A percentile compares a stretch with the other conserved stretches of the same genome.
Conservation (phyloP, 2,113 vertebrate species). For the Macquaria ambigua region DNA sequence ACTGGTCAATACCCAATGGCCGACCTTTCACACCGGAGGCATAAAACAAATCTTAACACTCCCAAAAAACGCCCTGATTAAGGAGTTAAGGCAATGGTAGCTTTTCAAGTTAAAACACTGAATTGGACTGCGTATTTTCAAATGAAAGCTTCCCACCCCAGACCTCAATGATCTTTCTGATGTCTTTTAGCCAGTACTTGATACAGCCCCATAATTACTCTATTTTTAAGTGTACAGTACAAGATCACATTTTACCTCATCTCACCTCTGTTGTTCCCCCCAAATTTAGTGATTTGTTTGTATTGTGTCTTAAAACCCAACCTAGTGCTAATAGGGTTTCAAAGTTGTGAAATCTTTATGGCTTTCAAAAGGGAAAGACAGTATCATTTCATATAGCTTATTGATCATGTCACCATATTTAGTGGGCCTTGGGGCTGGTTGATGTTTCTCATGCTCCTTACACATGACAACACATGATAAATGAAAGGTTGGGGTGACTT, state of each 20-base stretch:
- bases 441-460: conserved; percentile 65
- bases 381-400: conserved; percentile 28
- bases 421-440: conserved; percentile 22
- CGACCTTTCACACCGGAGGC: conserved; percentile 75
- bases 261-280: not conserved
- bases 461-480: conserved; percentile 64
- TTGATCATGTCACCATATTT: conserved; percentile 56
- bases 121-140: conserved; percentile 6
- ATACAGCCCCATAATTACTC: not conserved
- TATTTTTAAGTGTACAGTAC: not conserved
- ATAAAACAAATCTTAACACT: conserved; percentile 76
- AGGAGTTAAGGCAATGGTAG: conserved; percentile 27
- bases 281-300: not conserved
- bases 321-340: not conserved
- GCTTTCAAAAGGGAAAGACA: conserved; percentile 8
- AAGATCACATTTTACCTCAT: conserved; percentile 12
- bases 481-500: conserved; percentile 58
- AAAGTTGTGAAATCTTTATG: conserved; percentile 11
- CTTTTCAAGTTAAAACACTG: conserved; percentile 51
- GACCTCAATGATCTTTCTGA: not conserved
- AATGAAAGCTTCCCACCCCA: not conserved
- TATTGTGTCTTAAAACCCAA: conserved; percentile 7
- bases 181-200: conserved; percentile 1
- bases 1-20: conserved; percentile 78
- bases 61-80: conserved; percentile 67